These are phyloP conservation scores for Eupithecia dodoneata DNA, from an alignment of 2,888 invertebrate species.

Conservation along the genomic window DNA sequence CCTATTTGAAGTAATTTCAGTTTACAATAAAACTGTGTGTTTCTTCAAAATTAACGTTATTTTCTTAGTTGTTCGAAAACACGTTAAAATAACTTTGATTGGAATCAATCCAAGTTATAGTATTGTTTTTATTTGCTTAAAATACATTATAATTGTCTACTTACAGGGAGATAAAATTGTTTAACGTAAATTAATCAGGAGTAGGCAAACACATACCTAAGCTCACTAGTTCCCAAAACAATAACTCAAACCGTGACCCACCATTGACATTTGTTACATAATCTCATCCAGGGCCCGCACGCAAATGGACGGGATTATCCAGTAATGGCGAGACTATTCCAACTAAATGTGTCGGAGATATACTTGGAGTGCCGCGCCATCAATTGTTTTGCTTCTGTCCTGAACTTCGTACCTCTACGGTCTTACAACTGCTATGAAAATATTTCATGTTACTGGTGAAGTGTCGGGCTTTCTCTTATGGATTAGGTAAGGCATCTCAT, in stretches of 20 bases:
- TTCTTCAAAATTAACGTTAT: too few species aligned
- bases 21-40: background rate
- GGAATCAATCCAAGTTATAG: too few species aligned
- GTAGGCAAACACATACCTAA: background rate
- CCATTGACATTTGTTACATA: constrained; percentile 42
- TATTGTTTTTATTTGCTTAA: too few species aligned
- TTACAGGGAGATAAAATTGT: background rate
- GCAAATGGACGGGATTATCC: constrained; percentile 69
- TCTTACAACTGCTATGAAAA: constrained; percentile 18
- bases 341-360: constrained; percentile 52
- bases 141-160: too few species aligned
- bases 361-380: constrained; percentile 49
- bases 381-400: constrained; percentile 50
- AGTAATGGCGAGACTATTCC: constrained; percentile 71
- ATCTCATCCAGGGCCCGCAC: constrained; percentile 49
- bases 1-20: too few species aligned
- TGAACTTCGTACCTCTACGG: constrained; percentile 32
- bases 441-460: background rate
- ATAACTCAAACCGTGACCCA: constrained; percentile 31
- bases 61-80: too few species aligned
- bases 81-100: too few species aligned
- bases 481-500: background rate
- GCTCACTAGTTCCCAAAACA: constrained; percentile 11
- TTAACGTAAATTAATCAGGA: background rate
- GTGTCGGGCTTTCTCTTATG: background rate